Evolutionary conservation across 1,140 invertebrate genomes (phyloP).

Genomic region (Bombus confusus): DNA sequence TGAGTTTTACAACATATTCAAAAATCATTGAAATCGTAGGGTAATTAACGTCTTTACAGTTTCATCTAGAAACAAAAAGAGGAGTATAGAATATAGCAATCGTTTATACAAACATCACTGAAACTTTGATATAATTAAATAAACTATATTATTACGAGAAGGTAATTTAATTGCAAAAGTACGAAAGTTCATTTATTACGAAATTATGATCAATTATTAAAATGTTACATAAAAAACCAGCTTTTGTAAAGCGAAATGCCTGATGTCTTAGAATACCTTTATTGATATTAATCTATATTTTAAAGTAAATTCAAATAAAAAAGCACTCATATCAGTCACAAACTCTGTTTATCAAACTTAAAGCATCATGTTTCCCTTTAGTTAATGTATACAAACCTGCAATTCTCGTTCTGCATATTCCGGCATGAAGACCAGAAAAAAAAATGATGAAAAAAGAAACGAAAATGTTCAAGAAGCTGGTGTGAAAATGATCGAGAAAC

Average conservation of each 20-base stretch:
- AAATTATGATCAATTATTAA: neutral
- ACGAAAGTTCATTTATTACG: neutral
- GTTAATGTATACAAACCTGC: constrained; percentile 32
- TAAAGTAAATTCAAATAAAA: neutral
- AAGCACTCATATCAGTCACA: neutral
- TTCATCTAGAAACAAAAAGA: too few relatives aligned
- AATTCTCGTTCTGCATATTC: constrained; percentile 32
- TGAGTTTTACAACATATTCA: too few relatives aligned
- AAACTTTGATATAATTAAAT: too few relatives aligned
- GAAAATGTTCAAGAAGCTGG: constrained; percentile 6
- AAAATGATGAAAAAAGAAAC: constrained; percentile 18
- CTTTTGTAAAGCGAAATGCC: neutral
- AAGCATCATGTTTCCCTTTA: neutral
- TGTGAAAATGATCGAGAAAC: constrained; percentile 33
- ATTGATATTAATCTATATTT: neutral
- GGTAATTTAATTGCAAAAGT: too few relatives aligned
- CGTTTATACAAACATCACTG: too few relatives aligned
- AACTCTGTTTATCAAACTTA: neutral
- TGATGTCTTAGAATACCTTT: neutral
- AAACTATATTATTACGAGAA: too few relatives aligned
- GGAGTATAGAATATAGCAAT: too few relatives aligned
- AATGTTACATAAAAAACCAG: neutral
- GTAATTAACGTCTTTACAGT: too few relatives aligned
- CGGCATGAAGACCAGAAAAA: constrained; percentile 5
- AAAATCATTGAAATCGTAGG: too few relatives aligned